Evolutionary conservation across 2,888 invertebrate species (phyloP).

Genomic region (Amiota communis): DNA sequence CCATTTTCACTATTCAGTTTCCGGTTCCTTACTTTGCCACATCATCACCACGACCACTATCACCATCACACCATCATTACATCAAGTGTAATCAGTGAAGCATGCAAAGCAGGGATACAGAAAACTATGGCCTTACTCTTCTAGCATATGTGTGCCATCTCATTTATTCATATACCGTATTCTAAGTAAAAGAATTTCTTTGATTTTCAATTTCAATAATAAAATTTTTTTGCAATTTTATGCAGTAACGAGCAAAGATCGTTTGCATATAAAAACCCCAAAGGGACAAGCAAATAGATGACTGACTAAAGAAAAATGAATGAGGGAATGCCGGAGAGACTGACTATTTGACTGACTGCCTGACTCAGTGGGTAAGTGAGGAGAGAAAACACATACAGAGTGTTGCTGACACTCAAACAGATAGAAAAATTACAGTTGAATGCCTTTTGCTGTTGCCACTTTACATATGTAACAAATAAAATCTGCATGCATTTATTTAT

Average conservation of each 20-base stretch:
- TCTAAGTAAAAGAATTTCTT: constrained; percentile 34
- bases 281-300: background rate
- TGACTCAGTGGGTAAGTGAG: no score
- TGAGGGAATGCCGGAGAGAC: constrained; percentile 39
- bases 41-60: background rate
- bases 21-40: background rate
- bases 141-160: background rate
- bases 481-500: constrained; percentile 29
- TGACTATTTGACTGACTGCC: constrained; percentile 23
- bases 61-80: background rate
- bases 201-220: constrained; percentile 63
- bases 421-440: constrained; percentile 13
- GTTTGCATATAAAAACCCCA: constrained; percentile 16
- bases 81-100: background rate
- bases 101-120: background rate
- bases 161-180: background rate
- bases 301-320: constrained; percentile 26
- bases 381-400: no score
- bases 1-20: constrained; percentile 20
- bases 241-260: constrained; percentile 46
- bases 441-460: constrained; percentile 20
- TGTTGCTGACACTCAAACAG: background rate
- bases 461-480: constrained; percentile 27
- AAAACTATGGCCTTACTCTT: no score
- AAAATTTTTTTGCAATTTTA: constrained; percentile 61